phyloP scores from a whole-genome alignment of 2,797 vertebrate genomes.

The Heliangelus exortis region DNA sequence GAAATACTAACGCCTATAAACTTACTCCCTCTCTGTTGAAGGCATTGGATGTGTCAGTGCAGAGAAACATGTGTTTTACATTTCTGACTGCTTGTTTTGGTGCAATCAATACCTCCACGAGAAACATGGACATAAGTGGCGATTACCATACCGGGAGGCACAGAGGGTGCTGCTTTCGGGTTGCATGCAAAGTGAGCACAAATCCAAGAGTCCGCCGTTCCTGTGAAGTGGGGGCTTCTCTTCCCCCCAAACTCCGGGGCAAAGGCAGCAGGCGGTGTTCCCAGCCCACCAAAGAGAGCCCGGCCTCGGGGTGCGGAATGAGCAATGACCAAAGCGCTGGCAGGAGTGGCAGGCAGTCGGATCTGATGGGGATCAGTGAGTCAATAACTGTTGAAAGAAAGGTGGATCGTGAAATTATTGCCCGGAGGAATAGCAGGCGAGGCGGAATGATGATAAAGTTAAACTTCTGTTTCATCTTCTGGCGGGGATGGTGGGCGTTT shows the following conservation, averaged over 20 bases:
- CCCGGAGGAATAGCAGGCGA: constrained; percentile 65
- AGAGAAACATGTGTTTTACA: constrained; percentile 68
- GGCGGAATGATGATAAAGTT: constrained; percentile 79
- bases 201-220: constrained; percentile 1
- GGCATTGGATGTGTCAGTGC: constrained; percentile 54
- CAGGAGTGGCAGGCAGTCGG: constrained; percentile 24
- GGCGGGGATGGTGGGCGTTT: constrained; percentile 83
- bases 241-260: background rate
- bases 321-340: constrained; percentile 13
- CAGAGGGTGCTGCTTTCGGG: constrained; percentile 22
- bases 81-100: constrained; percentile 69
- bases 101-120: constrained; percentile 63
- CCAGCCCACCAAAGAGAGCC: background rate
- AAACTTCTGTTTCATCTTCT: constrained; percentile 74
- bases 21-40: constrained; percentile 37
- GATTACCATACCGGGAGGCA: constrained; percentile 33
- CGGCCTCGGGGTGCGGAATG: constrained; percentile 1
- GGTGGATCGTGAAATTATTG: constrained; percentile 34
- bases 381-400: constrained; percentile 2
- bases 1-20: constrained; percentile 55
- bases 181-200: constrained; percentile 37
- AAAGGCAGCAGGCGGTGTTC: background rate
- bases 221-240: background rate
- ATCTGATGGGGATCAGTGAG: constrained; percentile 35
- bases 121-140: constrained; percentile 56